These are phyloP conservation scores for Gila orcuttii DNA, from an alignment of 2,113 vertebrate genomes.

Conservation along the genomic window DNA sequence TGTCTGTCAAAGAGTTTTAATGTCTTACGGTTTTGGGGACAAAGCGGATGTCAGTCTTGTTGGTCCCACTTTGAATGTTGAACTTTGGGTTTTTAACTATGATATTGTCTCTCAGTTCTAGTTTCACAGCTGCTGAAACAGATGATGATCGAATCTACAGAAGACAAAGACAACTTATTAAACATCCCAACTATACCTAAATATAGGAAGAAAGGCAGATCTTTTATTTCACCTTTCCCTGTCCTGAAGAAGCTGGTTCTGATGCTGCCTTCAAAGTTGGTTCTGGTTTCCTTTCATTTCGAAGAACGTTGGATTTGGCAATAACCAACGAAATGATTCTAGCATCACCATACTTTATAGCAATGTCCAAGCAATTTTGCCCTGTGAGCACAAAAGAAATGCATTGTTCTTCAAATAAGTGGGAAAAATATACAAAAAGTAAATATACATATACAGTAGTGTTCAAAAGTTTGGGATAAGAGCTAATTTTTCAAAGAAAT, in stretches of 20 bases:
- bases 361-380: constrained; percentile 54
- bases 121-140: constrained; percentile 25
- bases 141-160: neutral
- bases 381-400: constrained; percentile 6
- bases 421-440: neutral
- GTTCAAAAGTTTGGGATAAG: neutral
- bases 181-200: neutral
- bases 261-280: neutral
- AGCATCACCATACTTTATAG: constrained; percentile 24
- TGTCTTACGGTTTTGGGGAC: constrained; percentile 44
- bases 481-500: neutral
- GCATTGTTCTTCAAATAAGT: too few species aligned
- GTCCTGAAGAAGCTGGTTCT: neutral
- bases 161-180: constrained; percentile 17
- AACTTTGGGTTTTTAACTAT: constrained; percentile 18
- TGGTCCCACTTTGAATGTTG: neutral
- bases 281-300: too few species aligned
- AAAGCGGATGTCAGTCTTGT: constrained; percentile 47
- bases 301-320: too few species aligned
- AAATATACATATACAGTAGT: neutral
- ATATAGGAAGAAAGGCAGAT: neutral
- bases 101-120: constrained; percentile 11
- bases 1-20: neutral
- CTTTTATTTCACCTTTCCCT: neutral
- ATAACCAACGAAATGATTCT: constrained; percentile 29